Conservation (phyloP, 2,797 vertebrate genomes). For the Syngnathus acus region DNA sequence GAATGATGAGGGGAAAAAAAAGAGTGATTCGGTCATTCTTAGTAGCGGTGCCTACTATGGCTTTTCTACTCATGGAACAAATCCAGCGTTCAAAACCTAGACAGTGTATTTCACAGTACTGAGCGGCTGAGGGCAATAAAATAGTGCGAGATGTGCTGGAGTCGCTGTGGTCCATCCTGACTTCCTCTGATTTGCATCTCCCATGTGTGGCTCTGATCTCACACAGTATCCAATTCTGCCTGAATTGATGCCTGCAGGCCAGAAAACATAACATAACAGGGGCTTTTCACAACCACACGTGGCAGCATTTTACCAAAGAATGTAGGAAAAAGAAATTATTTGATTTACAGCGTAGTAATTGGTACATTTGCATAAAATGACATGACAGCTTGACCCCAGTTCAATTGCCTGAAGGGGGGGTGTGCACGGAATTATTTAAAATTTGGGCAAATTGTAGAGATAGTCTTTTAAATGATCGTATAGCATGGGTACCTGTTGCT, state of each 20-base stretch:
- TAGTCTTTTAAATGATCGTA: background rate
- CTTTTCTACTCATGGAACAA: background rate
- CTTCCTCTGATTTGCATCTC: constrained; percentile 57
- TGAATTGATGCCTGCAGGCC: constrained; percentile 50
- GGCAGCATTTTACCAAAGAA: constrained; percentile 42
- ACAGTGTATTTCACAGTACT: constrained; percentile 5
- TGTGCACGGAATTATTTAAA: background rate
- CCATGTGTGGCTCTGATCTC: constrained; percentile 39
- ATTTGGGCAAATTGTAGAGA: background rate
- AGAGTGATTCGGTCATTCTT: background rate
- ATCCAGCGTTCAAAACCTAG: constrained; percentile 4
- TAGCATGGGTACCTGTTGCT: no score
- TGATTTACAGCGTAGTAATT: constrained; percentile 41
- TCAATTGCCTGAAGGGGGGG: background rate
- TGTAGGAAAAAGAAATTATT: constrained; percentile 37
- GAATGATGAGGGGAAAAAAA: no score
- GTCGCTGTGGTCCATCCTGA: constrained; percentile 55
- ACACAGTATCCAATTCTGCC: constrained; percentile 57
- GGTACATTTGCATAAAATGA: constrained; percentile 46
- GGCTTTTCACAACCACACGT: constrained; percentile 49
- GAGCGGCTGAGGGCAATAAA: constrained; percentile 9
- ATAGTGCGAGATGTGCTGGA: constrained; percentile 7
- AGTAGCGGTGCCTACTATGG: background rate
- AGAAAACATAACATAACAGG: constrained; percentile 47
- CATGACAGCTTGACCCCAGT: constrained; percentile 30